These are phyloP conservation scores for Danaus plexippus DNA, from an alignment of 1,140 invertebrate species.

Conservation along the genomic window DNA sequence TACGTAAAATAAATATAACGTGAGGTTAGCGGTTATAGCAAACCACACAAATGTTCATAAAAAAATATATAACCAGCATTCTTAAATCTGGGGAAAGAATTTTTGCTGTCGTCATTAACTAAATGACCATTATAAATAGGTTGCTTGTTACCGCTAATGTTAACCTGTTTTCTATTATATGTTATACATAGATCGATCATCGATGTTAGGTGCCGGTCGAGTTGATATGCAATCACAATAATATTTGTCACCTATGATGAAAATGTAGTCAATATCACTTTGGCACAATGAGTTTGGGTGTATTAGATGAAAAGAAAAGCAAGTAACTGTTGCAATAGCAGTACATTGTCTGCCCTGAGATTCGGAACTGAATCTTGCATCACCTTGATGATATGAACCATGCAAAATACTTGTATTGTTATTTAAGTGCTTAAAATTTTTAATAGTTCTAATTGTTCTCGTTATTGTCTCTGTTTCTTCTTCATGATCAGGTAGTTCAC, in stretches of 20 bases:
- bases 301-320: conserved; percentile 12
- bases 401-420: conserved; percentile 5
- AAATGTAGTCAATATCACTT: conserved; percentile 19
- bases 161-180: conserved; percentile 14
- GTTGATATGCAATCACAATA: conserved; percentile 20
- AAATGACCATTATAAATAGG: conserved; percentile 21
- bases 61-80: conserved; percentile 27
- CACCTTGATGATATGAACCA: conserved; percentile 14
- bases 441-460: too few relatives aligned
- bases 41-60: too few relatives aligned
- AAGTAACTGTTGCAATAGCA: conserved; percentile 22
- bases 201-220: conserved; percentile 14
- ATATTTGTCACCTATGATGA: conserved; percentile 22
- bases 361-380: conserved; percentile 16
- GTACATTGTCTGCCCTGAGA: conserved; percentile 22
- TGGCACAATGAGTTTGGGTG: conserved; percentile 11
- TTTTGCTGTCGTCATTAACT: conserved; percentile 13
- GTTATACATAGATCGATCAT: conserved; percentile 16
- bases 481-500: too few relatives aligned
- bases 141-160: conserved; percentile 12
- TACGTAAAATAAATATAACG: too few relatives aligned
- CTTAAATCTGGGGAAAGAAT: conserved; percentile 24
- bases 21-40: too few relatives aligned
- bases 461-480: too few relatives aligned
- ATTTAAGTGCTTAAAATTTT: too few relatives aligned